Evolutionary conservation across 2,888 invertebrate genomes (phyloP).

Genomic region (Pyrrhia umbra): DNA sequence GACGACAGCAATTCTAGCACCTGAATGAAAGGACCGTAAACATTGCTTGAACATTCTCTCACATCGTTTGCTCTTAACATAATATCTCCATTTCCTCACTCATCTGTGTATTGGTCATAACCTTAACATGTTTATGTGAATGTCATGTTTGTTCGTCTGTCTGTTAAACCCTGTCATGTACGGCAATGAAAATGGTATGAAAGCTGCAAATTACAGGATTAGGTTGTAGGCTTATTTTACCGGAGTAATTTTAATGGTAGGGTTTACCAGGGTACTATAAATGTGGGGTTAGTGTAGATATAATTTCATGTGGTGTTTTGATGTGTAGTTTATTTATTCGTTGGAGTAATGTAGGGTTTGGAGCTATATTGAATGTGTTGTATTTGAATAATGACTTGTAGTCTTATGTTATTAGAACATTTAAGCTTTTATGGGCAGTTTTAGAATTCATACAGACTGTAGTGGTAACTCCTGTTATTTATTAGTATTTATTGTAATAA

Average conservation of each 20-base stretch:
- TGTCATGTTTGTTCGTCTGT: conserved; percentile 40
- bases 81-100: conserved; percentile 26
- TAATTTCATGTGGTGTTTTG: conserved; percentile 20
- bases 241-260: conserved; percentile 14
- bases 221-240: conserved; percentile 25
- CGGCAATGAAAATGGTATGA: conserved; percentile 37
- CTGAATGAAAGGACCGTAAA: not conserved
- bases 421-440: too few species aligned
- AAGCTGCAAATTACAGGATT: conserved; percentile 51
- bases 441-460: too few species aligned
- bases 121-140: conserved; percentile 47
- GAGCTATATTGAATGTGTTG: too few species aligned
- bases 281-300: conserved; percentile 34
- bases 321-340: conserved; percentile 12
- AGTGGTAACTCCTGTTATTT: too few species aligned
- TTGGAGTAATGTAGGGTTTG: not conserved
- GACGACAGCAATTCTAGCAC: not conserved
- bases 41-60: not conserved
- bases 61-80: not conserved
- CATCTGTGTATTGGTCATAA: conserved; percentile 33
- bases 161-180: conserved; percentile 49
- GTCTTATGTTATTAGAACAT: too few species aligned
- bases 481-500: too few species aligned
- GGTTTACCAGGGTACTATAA: conserved; percentile 37
- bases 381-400: not conserved